phyloP scores from a whole-genome alignment of 2,113 vertebrate genomes.

The Lophochroa leadbeateri region DNA sequence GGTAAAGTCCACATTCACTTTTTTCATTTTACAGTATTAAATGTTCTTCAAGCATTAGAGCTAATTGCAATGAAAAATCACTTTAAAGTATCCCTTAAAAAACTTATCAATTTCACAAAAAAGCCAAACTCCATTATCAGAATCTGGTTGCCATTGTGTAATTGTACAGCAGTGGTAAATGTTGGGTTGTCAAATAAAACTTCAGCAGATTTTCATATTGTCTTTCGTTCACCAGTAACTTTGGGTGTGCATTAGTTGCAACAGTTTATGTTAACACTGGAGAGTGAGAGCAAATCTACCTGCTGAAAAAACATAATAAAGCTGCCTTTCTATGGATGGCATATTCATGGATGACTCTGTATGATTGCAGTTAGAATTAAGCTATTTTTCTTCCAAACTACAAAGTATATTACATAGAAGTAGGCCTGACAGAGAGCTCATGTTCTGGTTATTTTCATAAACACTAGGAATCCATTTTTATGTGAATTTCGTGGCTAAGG shows the following conservation, averaged over 20 bases:
- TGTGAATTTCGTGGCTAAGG: background rate
- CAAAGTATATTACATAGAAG: background rate
- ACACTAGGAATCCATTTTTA: background rate
- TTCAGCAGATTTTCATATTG: background rate
- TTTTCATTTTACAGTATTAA: constrained; percentile 22
- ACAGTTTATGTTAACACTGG: background rate
- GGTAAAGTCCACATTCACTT: background rate
- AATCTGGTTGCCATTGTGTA: background rate
- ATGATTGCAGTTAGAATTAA: background rate
- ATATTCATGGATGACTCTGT: background rate
- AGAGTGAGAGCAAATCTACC: background rate
- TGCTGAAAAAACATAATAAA: background rate
- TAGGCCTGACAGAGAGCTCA: background rate
- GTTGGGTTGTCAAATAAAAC: background rate
- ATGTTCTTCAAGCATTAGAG: constrained; percentile 12
- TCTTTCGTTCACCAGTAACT: background rate
- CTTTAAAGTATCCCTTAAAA: background rate
- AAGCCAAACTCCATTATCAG: background rate
- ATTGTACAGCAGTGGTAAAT: background rate
- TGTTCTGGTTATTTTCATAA: background rate
- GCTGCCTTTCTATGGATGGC: background rate
- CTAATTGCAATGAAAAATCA: background rate
- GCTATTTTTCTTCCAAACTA: background rate
- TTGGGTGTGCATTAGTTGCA: background rate
- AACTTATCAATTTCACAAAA: background rate